Percentiles rank a stretch among this genome's conserved stretches.
Conservation (phyloP, 2,888 invertebrate genomes). For the Parasteatoda lunata region DNA sequence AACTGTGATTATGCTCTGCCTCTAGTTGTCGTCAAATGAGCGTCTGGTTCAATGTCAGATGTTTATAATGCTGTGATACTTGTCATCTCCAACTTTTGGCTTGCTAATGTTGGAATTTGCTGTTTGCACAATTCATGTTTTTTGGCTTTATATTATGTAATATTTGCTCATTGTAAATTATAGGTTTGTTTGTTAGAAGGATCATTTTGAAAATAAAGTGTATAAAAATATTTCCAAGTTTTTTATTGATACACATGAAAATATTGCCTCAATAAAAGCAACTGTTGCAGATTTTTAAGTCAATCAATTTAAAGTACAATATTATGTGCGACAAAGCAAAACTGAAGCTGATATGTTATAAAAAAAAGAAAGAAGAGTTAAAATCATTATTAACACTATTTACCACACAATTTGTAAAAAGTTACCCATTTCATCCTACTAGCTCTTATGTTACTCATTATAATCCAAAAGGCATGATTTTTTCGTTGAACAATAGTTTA, state of each 20-base stretch:
- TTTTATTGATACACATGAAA: too few relatives aligned
- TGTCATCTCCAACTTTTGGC: slow-evolving; percentile 52
- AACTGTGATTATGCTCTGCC: slow-evolving; percentile 56
- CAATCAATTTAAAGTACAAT: not conserved
- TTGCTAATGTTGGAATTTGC: slow-evolving; percentile 53
- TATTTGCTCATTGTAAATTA: slow-evolving; percentile 59
- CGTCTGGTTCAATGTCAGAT: slow-evolving; percentile 36
- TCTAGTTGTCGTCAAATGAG: slow-evolving; percentile 33
- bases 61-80: slow-evolving; percentile 36
- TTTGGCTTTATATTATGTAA: slow-evolving; percentile 53
- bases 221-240: slow-evolving; percentile 7
- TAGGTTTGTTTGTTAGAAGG: slow-evolving; percentile 7
- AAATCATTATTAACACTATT: too few relatives aligned
- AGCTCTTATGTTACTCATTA: too few relatives aligned
- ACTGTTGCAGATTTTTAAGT: not conserved
- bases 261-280: too few relatives aligned
- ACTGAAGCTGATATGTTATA: too few relatives aligned
- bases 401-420: too few relatives aligned
- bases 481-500: too few relatives aligned
- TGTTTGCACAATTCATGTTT: slow-evolving; percentile 60
- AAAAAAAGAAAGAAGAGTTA: too few relatives aligned
- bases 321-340: too few relatives aligned
- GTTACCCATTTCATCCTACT: too few relatives aligned
- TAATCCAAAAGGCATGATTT: too few relatives aligned
- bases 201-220: slow-evolving; percentile 34